Base-by-base conservation (phyloP, 64 coral and sea anemone genomes). In the Porites lutea region DNA sequence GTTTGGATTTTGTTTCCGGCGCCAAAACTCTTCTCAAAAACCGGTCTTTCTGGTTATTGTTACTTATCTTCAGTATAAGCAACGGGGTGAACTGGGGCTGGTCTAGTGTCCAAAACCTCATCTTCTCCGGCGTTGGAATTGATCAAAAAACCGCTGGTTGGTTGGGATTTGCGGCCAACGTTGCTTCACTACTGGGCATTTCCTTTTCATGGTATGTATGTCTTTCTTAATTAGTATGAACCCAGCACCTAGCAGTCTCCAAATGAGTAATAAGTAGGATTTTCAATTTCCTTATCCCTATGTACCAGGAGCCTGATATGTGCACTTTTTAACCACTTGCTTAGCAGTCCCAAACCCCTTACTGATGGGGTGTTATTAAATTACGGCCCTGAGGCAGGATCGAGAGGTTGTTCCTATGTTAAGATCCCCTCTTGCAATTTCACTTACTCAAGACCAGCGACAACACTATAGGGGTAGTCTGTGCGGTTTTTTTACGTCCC, bases 71-170 rank as follows among this genome's bases (percentile, higher is more conserved):
- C 51, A 94, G 95, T 13, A 4, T 97, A 10, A 97, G 92, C 13
- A 94, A 93, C 59, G 95, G 95, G 13, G 92, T 97, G 6, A 94
- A 88, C 77, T 97, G 95, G 95, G 95, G 92, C n/a, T 97, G 95
- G 95, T 90, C 95, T 6, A 97, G 95, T 82, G 95, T 97, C 3
- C 95, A 97, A 48, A 92, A 97, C 87, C 83, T 97, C 58, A 97
- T 97, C 37, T 94, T 97, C 19, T 90, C 95, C 6, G 79, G 87
- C 27, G 95, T 97, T 52, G 95, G 95, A 5, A 94, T 97, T 69
- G 69, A 92, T 78, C 95, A 97, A 52, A 97, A 94, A 50, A 83
- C 95, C 18, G 95, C 95, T 88, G 95, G 95, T 18, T 97, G 95
- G 95, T 88, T 97, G 47, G 95, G 95, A 49, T 97, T 97, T 55